Conservation (phyloP, 2,797 vertebrate species). For the Hephaestus fuliginosus region DNA sequence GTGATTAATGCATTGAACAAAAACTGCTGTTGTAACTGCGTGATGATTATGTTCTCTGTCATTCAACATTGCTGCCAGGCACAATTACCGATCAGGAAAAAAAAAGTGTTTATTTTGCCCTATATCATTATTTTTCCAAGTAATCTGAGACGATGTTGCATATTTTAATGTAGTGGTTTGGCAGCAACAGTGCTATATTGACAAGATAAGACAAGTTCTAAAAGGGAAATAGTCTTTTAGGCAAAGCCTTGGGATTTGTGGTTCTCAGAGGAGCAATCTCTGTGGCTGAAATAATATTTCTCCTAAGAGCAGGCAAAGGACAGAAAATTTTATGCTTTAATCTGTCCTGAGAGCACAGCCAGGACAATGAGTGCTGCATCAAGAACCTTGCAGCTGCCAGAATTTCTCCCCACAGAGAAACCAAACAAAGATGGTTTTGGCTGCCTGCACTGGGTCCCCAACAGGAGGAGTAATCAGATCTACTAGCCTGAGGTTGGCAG, state of each 20-base stretch:
- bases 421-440: conserved; percentile 81
- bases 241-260: conserved; percentile 51
- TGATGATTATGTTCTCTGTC: conserved; percentile 47
- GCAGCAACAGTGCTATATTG: conserved; percentile 20
- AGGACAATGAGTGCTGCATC: conserved; percentile 74
- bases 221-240: conserved; percentile 49
- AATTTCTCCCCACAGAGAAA: conserved; percentile 69
- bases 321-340: conserved; percentile 68
- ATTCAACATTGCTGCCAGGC: conserved; percentile 47
- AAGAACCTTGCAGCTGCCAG: conserved; percentile 72
- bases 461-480: conserved; percentile 81
- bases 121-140: conserved; percentile 37
- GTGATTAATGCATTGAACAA: conserved; percentile 35
- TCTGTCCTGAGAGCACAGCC: conserved; percentile 68
- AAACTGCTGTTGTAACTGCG: conserved; percentile 31
- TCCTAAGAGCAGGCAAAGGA: conserved; percentile 62
- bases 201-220: conserved; percentile 55
- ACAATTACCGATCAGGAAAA: conserved; percentile 49
- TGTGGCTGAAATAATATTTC: conserved; percentile 67
- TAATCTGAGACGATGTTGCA: conserved; percentile 49
- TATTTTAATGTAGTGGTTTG: conserved; percentile 42
- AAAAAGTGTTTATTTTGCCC: conserved; percentile 38
- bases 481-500: conserved; percentile 69
- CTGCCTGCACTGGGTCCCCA: conserved; percentile 68
- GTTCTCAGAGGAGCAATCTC: conserved; percentile 48